Conservation (phyloP, 2,113 vertebrate species). For the Axis porcinus region DNA sequence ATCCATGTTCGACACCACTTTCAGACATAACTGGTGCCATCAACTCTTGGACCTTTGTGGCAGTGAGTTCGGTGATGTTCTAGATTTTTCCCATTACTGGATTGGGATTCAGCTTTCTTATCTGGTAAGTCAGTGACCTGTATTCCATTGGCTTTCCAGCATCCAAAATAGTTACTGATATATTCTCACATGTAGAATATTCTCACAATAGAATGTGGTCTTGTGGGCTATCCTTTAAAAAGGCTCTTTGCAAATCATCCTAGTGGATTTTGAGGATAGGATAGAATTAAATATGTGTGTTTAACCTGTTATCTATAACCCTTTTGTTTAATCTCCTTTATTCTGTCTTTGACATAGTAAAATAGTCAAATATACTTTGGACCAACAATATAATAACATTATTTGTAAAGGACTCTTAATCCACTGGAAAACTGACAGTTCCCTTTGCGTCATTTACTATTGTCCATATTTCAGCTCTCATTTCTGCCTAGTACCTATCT, state of each 20-base stretch:
- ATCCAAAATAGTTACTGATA: neutral
- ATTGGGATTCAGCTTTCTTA: neutral
- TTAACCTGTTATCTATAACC: neutral
- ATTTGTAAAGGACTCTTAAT: constrained; percentile 4
- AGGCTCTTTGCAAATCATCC: neutral
- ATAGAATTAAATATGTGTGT: neutral
- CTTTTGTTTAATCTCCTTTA: neutral
- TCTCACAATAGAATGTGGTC: neutral
- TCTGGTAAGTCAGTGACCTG: neutral
- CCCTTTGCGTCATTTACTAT: neutral
- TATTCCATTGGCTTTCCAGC: neutral
- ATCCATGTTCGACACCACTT: neutral
- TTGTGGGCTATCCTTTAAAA: neutral
- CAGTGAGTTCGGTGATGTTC: neutral
- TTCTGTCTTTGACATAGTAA: neutral
- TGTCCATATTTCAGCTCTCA: neutral
- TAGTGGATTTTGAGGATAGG: neutral
- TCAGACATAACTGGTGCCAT: neutral
- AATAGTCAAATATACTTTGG: constrained; percentile 1
- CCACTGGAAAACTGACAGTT: neutral
- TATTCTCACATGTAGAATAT: neutral
- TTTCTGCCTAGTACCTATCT: neutral
- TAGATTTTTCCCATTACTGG: neutral
- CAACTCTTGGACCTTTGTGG: neutral
- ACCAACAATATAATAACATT: neutral